Evolutionary conservation across 2,113 vertebrate genomes (phyloP).

Genomic region (Prunella himalayana): DNA sequence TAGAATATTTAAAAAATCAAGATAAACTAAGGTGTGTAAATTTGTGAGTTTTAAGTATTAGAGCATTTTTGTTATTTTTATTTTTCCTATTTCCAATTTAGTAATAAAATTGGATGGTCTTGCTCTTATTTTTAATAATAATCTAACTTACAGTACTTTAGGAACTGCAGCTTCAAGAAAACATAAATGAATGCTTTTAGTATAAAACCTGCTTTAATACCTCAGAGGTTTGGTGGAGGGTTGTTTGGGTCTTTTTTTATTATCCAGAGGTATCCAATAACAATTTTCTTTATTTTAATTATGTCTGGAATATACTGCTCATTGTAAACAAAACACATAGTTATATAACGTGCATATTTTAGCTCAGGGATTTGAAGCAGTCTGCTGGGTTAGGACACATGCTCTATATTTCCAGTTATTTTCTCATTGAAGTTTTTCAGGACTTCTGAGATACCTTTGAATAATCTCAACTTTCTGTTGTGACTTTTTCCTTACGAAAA

Average conservation of each 20-base stretch:
- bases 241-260: background rate
- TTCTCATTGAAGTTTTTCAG: background rate
- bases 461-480: background rate
- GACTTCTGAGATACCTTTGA: background rate
- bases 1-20: background rate
- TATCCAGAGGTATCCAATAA: background rate
- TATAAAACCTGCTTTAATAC: background rate
- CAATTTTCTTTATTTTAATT: constrained; percentile 4
- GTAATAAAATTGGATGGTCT: background rate
- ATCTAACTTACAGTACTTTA: background rate
- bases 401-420: background rate
- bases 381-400: background rate
- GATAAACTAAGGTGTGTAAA: background rate
- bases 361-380: background rate
- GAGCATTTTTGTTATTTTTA: background rate
- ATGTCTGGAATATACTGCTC: background rate
- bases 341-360: background rate
- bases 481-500: background rate
- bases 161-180: background rate
- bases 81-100: background rate
- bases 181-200: background rate
- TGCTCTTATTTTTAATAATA: background rate
- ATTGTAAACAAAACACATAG: background rate
- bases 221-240: background rate
- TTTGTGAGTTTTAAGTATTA: background rate